Evolutionary conservation across 2,113 vertebrate genomes (phyloP).

Genomic region (Eublepharis macularius): DNA sequence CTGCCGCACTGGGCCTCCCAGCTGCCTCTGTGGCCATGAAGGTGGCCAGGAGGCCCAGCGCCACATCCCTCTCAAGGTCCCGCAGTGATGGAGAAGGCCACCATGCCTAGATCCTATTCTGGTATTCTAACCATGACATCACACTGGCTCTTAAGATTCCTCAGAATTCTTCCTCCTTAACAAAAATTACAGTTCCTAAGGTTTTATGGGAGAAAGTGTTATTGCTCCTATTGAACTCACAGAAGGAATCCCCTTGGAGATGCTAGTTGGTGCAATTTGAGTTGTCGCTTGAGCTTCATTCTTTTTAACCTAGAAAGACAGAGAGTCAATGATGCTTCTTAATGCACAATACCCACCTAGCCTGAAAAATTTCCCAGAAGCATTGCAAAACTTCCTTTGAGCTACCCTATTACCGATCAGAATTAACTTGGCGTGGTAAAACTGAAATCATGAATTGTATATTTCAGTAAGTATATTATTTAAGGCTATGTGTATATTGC

Average conservation of each 20-base stretch:
- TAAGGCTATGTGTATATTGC: background rate
- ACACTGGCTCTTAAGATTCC: background rate
- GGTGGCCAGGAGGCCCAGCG: no score
- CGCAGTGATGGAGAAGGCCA: no score
- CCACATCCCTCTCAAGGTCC: no score
- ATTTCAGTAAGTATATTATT: background rate
- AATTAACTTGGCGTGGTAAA: background rate
- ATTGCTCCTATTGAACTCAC: constrained; percentile 41
- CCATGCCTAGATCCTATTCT: no score
- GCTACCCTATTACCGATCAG: background rate
- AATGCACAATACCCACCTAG: background rate
- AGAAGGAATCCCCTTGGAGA: constrained; percentile 44
- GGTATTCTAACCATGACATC: no score
- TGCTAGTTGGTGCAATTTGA: constrained; percentile 22
- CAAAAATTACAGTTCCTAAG: background rate
- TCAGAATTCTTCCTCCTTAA: background rate
- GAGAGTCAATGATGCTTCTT: background rate
- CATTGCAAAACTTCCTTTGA: background rate
- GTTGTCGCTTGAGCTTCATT: background rate
- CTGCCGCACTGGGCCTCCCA: no score
- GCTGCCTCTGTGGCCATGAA: no score
- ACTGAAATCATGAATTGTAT: background rate
- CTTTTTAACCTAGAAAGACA: constrained; percentile 8
- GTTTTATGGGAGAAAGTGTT: background rate
- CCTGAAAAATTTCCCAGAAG: background rate